Conservation (phyloP, 1,140 invertebrate species). For the Trichonephila inaurata region DNA sequence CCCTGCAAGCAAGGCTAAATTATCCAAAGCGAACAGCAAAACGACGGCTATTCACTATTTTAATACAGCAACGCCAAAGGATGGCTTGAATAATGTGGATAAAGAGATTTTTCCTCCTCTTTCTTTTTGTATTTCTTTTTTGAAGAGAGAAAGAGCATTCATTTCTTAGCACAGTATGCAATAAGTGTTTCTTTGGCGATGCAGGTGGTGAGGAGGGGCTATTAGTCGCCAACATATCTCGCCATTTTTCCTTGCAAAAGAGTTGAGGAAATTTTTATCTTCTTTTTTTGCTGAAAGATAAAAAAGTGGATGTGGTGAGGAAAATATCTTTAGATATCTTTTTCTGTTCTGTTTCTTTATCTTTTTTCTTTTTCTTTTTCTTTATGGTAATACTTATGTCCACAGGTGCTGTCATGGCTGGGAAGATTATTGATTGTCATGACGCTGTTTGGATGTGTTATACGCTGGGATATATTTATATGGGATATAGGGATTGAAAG, state of each 20-base stretch:
- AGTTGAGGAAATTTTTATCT: background rate
- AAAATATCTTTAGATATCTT: slow-evolving; percentile 29
- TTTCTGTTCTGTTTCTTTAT: background rate
- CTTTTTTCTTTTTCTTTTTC: background rate
- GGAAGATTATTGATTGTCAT: background rate
- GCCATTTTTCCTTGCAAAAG: background rate
- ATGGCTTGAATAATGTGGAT: background rate
- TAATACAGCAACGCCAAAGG: background rate
- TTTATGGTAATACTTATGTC: slow-evolving; percentile 9
- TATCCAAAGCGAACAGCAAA: slow-evolving; percentile 4
- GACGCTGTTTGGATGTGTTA: no score
- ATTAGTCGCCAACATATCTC: slow-evolving; percentile 12
- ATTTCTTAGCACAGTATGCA: background rate
- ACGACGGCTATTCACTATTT: background rate
- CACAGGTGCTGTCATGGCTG: background rate
- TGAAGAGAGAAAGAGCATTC: background rate
- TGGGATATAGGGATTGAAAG: no score
- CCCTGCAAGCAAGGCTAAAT: background rate
- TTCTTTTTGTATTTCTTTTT: background rate
- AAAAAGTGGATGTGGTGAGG: background rate
- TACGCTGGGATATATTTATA: no score
- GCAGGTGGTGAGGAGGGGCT: slow-evolving; percentile 11
- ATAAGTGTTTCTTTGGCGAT: slow-evolving; percentile 1
- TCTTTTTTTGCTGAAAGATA: background rate
- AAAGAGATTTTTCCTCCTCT: background rate